Percentiles rank a stretch among this genome's conserved stretches.
Evolutionary conservation across 2,797 vertebrate species (phyloP).

Genomic region (Myoxocephalus aenaeus): DNA sequence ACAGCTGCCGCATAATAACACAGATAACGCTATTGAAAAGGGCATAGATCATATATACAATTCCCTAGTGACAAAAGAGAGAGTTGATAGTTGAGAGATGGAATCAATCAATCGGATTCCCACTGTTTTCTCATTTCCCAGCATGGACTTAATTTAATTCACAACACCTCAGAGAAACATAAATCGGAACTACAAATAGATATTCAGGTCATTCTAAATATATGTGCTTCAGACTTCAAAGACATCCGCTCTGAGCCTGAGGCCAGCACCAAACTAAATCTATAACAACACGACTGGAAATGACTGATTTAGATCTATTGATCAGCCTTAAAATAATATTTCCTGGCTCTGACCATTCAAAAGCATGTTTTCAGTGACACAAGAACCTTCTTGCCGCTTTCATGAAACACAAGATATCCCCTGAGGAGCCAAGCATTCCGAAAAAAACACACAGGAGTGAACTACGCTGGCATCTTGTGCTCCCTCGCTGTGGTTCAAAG

Average conservation of each 20-base stretch:
- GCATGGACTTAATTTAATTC: neutral
- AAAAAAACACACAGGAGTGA: neutral
- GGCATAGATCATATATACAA: neutral
- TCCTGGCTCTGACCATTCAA: neutral
- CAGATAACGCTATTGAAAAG: constrained; percentile 18
- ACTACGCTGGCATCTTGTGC: neutral
- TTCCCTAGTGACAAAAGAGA: neutral
- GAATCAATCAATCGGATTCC: neutral
- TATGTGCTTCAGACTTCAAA: constrained; percentile 54
- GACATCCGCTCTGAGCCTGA: constrained; percentile 14
- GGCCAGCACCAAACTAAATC: constrained; percentile 34
- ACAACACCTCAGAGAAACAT: constrained; percentile 8
- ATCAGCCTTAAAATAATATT: constrained; percentile 15
- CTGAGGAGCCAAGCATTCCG: neutral
- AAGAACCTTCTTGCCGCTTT: neutral
- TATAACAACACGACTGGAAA: constrained; percentile 13
- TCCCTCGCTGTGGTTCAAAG: constrained; percentile 48
- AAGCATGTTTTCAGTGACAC: neutral
- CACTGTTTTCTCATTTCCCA: neutral
- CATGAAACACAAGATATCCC: constrained; percentile 10
- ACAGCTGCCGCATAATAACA: neutral
- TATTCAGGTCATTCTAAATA: constrained; percentile 61
- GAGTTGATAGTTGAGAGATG: neutral
- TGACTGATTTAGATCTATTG: constrained; percentile 23
- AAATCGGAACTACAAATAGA: constrained; percentile 24